phyloP scores from a whole-genome alignment of 2,797 vertebrate species.

The Columba guinea region DNA sequence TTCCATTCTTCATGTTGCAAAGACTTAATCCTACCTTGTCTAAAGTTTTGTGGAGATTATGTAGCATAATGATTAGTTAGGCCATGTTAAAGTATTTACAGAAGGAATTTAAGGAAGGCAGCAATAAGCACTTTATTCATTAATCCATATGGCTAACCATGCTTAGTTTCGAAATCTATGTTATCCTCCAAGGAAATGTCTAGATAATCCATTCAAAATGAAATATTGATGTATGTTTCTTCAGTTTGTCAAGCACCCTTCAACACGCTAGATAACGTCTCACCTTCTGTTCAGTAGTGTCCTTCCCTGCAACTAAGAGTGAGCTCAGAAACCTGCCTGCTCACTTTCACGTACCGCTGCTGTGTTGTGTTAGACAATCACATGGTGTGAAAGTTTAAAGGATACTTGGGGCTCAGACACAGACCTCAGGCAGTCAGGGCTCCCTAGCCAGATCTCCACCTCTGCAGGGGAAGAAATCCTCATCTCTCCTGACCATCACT shows the following conservation, averaged over 20 bases:
- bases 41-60: neutral
- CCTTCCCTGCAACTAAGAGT: neutral
- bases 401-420: neutral
- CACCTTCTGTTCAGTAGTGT: neutral
- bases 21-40: neutral
- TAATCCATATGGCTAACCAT: neutral
- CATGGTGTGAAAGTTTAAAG: neutral
- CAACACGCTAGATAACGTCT: neutral
- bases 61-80: neutral
- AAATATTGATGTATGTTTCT: neutral
- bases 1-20: neutral
- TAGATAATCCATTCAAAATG: neutral
- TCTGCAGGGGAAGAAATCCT: neutral
- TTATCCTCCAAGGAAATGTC: neutral
- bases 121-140: neutral
- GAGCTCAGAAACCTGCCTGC: neutral
- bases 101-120: neutral
- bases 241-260: neutral
- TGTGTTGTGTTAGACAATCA: neutral
- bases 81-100: neutral
- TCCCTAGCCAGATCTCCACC: neutral
- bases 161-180: neutral
- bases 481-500: neutral
- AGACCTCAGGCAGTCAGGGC: neutral
- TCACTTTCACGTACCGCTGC: neutral